Evolutionary conservation across 2,113 vertebrate species (phyloP), one percentile per base, ranked within the genome.

Genomic region (Pampusana beccarii): DNA sequence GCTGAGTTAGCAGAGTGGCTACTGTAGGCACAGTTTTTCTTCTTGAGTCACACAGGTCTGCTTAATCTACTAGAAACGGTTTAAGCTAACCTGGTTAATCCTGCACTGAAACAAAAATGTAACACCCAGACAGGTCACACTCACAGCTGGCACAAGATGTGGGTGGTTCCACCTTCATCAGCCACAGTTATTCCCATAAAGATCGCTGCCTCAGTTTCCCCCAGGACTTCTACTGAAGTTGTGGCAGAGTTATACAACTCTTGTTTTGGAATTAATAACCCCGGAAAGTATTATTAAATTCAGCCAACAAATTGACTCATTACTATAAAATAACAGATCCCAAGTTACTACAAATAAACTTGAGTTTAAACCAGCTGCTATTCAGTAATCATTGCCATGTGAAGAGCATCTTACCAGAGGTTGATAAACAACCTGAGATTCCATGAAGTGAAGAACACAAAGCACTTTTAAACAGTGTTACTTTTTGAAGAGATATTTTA

Each of bases 41-140:
- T 88, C 78, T 70, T 5, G 50, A 88, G 64, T 75, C 71, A 86
- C 70, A 56, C 8, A 38, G 38, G 48, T 81, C 81, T 82, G 61
- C 61, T 82, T 92, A 42, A 85, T 60, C 73, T 91, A 71, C 65
- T 85, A 57, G 54, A 74, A 90, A 3, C 5, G 77, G 64, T 58
- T 91, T 79, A 81, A 89, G 67, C 61, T 84, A 90, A 90, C 12
- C 51, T 81, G 34, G 65, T 78, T 91, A 91, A 89, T 84, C 74
- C 65, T 74, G 42, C 65, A 90, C 53, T 57, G 58, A 74, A 94
- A 64, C 78, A 80, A 69, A 91, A 86, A 70, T 16, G 26, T 67
- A 89, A 79, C 51, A 71, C 33, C 83, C 77, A 54, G 53, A 64
- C 28, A 93, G 33, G 61, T 92, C 84, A 62, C 34, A 18, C 64